Base-by-base conservation (phyloP, 2,888 invertebrate species). In the Euclidia mi region DNA sequence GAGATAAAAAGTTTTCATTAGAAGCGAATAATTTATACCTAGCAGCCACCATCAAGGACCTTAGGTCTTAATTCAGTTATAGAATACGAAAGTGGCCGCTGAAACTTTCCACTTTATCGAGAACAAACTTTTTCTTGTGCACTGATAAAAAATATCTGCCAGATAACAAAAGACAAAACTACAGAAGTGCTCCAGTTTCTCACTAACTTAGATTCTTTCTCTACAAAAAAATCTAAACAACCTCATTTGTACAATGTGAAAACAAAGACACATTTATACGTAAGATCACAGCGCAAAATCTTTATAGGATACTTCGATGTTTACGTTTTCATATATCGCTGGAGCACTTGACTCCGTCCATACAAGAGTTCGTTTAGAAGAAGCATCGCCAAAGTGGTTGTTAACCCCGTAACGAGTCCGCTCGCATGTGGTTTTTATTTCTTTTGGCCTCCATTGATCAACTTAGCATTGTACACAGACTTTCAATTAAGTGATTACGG, bases 361-460 rank as follows among this genome's bases (percentile, higher is more conserved):
- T 46, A 41, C 62, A 42, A 46, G 56, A 53, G 56, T 60, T 57
- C 47, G 47, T 35, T 63, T 60, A 59, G 66, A 76, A 77, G 71
- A 63, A 65, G 70, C 56, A 75, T 75, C 76, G 75, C 73, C 81
- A 82, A 89, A 89, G 84, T 87, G 83, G 77, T 85, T 68, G 85
- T 88, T 89, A 88, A 81, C 82, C 84, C 86, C 79, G 87, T 86
- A 87, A 87, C 74, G 70, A 75, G 58, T 71, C 69, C 77, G 65
- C 75, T 76, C 82, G 76, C 81, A 84, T 85, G 82, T 78, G 80
- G 76, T 63, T 84, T 88, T 88, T 85, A 84, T 86, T 88, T 76
- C 79, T 70, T 72, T 70, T 60, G 35, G 34, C 20, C 53, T 52
- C 55, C 45, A 51, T 53, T 75, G 76, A 75, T 75, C 76, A 70